A percentile compares a stretch with the other conserved stretches of the same genome.
phyloP scores from a whole-genome alignment of 2,797 vertebrate genomes.

The Onychomys torridus region DNA sequence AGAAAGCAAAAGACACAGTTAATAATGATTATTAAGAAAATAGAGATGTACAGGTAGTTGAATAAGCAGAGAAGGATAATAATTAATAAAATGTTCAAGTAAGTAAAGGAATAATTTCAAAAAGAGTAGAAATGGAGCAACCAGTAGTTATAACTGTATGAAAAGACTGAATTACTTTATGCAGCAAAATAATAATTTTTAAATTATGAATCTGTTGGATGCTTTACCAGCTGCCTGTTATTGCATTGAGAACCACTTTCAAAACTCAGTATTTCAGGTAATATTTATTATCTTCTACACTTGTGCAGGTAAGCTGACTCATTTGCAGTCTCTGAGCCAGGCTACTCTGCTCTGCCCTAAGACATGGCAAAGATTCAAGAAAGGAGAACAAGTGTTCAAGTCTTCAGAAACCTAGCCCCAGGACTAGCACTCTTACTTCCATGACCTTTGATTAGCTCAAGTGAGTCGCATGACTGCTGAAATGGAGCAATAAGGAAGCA shows the following conservation, averaged over 20 bases:
- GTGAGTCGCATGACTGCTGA: background rate
- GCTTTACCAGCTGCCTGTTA: background rate
- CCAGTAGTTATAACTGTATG: background rate
- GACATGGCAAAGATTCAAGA: background rate
- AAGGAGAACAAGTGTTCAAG: background rate
- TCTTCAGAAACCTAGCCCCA: background rate
- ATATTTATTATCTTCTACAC: background rate
- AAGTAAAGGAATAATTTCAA: background rate
- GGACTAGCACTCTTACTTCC: background rate
- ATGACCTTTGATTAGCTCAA: background rate
- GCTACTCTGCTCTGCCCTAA: background rate
- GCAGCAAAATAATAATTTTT: background rate
- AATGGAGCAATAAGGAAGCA: background rate
- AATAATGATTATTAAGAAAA: background rate
- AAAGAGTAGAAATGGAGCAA: background rate
- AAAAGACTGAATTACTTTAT: background rate
- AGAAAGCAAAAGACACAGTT: background rate
- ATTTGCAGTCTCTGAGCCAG: background rate
- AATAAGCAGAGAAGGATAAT: background rate
- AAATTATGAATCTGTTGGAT: background rate
- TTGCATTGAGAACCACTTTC: background rate
- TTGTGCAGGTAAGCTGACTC: background rate
- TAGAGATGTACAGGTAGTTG: background rate
- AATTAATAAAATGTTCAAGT: background rate
- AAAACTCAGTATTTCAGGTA: background rate